Evolutionary conservation across 53 echinoderm and acorn worm species (phyloP).

Genomic region (Glandiceps talaboti): DNA sequence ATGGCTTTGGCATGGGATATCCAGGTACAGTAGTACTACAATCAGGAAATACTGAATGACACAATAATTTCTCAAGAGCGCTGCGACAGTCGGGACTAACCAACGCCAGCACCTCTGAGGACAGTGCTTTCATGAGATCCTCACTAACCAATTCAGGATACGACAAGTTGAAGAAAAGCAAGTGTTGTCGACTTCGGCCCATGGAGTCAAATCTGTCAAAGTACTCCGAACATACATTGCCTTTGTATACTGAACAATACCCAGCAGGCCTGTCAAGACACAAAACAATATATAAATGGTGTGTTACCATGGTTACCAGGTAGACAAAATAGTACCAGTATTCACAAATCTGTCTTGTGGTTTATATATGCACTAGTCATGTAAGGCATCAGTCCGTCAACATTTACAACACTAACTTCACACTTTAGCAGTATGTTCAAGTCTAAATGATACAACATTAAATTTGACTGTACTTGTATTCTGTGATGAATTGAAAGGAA

Average conservation of each 20-base stretch:
- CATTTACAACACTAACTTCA: too few relatives aligned
- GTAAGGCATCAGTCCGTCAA: too few relatives aligned
- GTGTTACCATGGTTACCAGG: too few relatives aligned
- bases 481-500: too few relatives aligned
- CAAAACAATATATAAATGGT: too few relatives aligned
- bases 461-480: too few relatives aligned
- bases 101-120: conserved; percentile 7
- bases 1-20: conserved; percentile 17
- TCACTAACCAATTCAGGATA: conserved; percentile 29
- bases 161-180: conserved; percentile 33
- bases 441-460: too few relatives aligned
- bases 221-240: conserved; percentile 24
- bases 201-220: too few relatives aligned
- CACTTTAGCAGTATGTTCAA: too few relatives aligned
- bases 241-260: conserved; percentile 49
- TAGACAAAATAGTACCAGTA: too few relatives aligned
- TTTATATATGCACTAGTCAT: too few relatives aligned
- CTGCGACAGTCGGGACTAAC: conserved; percentile 17
- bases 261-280: conserved; percentile 8
- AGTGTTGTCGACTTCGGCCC: neutral
- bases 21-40: conserved; percentile 24
- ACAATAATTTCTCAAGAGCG: conserved; percentile 36
- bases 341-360: too few relatives aligned
- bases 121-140: conserved; percentile 3
- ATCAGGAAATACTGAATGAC: conserved; percentile 49